Percentiles rank a stretch among this genome's conserved stretches.
Evolutionary conservation across 2,113 vertebrate genomes (phyloP).

Genomic region (Irena cyanogastra): DNA sequence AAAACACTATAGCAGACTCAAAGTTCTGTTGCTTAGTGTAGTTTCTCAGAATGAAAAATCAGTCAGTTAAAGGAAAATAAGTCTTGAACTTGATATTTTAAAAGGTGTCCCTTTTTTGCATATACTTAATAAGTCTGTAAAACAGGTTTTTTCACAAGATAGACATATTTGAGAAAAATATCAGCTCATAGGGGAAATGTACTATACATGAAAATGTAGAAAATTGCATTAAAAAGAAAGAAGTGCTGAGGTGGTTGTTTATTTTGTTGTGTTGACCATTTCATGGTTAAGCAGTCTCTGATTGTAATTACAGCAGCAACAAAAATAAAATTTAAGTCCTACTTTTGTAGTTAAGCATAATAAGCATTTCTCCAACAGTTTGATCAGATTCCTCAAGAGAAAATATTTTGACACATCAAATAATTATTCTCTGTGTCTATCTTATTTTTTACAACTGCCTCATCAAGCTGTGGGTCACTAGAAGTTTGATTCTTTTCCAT

Average conservation of each 20-base stretch:
- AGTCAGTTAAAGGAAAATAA: neutral
- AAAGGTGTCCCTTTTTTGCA: neutral
- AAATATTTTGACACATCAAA: neutral
- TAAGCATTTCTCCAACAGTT: neutral
- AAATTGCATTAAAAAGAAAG: neutral
- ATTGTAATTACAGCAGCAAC: neutral
- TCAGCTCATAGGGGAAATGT: neutral
- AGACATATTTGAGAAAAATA: neutral
- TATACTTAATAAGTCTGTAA: neutral
- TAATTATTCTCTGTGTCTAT: neutral
- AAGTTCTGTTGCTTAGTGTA: neutral
- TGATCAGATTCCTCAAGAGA: neutral
- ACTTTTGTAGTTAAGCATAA: neutral
- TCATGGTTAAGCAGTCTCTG: neutral
- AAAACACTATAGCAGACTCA: neutral
- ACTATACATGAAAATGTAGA: neutral
- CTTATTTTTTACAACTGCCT: neutral
- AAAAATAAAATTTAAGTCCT: neutral
- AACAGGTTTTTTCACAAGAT: neutral
- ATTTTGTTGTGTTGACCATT: neutral
- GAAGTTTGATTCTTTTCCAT: neutral
- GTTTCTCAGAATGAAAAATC: neutral
- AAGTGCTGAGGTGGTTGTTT: neutral
- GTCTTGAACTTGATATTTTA: neutral
- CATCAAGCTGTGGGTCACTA: neutral